Conservation (phyloP, 1,140 invertebrate genomes). For the Rhysida immarginata region DNA sequence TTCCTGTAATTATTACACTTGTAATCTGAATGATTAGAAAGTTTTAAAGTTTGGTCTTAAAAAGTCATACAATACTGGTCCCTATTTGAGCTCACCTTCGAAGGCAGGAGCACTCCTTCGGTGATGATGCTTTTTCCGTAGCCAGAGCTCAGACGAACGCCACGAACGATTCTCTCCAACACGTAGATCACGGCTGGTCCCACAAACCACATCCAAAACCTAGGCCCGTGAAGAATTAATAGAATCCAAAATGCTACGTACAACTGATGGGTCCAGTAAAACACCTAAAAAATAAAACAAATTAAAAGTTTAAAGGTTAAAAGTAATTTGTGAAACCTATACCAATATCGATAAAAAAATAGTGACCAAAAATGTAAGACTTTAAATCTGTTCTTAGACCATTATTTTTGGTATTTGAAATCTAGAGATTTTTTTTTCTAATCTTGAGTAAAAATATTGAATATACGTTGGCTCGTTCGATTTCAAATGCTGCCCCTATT, state of each 20-base stretch:
- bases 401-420: neutral
- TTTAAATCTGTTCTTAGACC: too few relatives aligned
- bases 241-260: slow-evolving; percentile 81
- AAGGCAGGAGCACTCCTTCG: slow-evolving; percentile 67
- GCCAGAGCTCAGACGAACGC: slow-evolving; percentile 34
- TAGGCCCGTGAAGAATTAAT: slow-evolving; percentile 70
- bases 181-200: slow-evolving; percentile 62
- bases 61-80: too few relatives aligned
- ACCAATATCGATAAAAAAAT: too few relatives aligned
- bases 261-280: slow-evolving; percentile 87
- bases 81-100: slow-evolving; percentile 64
- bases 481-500: too few relatives aligned
- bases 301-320: too few relatives aligned
- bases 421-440: too few relatives aligned
- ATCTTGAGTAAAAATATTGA: too few relatives aligned
- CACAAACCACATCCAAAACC: slow-evolving; percentile 93
- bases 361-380: too few relatives aligned
- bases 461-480: too few relatives aligned
- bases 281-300: slow-evolving; percentile 44
- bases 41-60: too few relatives aligned
- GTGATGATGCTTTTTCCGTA: slow-evolving; percentile 44
- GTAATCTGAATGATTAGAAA: neutral
- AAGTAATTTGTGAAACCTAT: too few relatives aligned
- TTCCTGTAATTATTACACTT: neutral
- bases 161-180: slow-evolving; percentile 53